phyloP scores from a whole-genome alignment of 23 tunicate genomes.

The Trididemnum miniatum region DNA sequence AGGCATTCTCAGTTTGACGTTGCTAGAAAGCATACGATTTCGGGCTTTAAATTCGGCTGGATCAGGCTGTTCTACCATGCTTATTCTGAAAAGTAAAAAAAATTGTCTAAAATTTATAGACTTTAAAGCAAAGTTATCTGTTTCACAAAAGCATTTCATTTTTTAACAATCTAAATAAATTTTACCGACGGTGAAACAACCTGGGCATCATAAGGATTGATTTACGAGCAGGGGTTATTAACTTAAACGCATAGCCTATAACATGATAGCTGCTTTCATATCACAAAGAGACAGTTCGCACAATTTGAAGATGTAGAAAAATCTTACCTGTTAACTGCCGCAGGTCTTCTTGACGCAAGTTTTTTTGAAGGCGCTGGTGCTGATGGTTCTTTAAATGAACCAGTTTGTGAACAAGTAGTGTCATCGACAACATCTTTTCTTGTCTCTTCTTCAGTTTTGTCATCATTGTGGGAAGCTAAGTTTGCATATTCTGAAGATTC shows the following conservation, averaged over 20 bases:
- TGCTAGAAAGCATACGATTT: background rate
- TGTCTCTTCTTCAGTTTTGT: background rate
- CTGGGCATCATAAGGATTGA: too few relatives aligned
- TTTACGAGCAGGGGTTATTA: too few relatives aligned
- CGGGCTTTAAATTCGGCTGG: constrained; percentile 11
- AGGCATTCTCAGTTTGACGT: constrained; percentile 17
- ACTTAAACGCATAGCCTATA: too few relatives aligned
- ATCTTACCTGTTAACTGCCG: background rate
- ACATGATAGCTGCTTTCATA: too few relatives aligned
- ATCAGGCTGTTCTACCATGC: constrained; percentile 65
- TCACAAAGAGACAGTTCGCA: too few relatives aligned
- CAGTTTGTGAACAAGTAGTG: background rate
- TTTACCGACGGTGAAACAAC: too few relatives aligned
- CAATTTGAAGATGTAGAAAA: too few relatives aligned
- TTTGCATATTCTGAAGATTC: constrained; percentile 42
- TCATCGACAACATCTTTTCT: background rate
- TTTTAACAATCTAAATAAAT: too few relatives aligned
- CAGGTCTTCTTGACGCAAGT: background rate
- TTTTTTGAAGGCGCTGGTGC: background rate
- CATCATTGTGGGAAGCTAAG: background rate
- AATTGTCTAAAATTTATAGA: too few relatives aligned
- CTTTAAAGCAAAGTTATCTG: too few relatives aligned
- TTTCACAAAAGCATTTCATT: too few relatives aligned
- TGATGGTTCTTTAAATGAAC: background rate
- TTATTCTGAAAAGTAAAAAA: constrained; percentile 14